Conservation (phyloP, 1,140 invertebrate species). For the Drosophila pseudoananassae region DNA sequence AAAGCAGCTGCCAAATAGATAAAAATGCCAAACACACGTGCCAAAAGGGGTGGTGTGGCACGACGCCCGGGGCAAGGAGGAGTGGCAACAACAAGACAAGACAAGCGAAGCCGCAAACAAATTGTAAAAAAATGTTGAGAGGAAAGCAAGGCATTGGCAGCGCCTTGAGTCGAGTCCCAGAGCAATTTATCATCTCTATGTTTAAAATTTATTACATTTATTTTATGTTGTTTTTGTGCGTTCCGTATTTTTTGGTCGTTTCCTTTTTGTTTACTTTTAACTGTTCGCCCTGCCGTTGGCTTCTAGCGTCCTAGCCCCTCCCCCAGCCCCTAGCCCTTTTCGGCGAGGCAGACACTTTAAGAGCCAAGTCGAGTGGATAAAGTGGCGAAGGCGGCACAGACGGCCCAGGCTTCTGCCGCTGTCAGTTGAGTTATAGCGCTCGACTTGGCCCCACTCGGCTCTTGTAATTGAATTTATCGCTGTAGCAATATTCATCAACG, state of each 20-base stretch:
- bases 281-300: constrained; percentile 23
- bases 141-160: constrained; percentile 53
- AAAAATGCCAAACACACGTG: constrained; percentile 64
- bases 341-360: constrained; percentile 57
- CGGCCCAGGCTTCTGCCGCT: constrained; percentile 31
- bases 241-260: constrained; percentile 34
- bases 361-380: constrained; percentile 58
- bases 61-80: neutral
- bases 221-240: constrained; percentile 69
- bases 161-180: constrained; percentile 70
- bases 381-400: constrained; percentile 45
- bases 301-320: constrained; percentile 22
- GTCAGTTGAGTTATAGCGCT: constrained; percentile 66
- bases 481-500: constrained; percentile 75
- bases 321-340: constrained; percentile 16
- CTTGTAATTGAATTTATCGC: constrained; percentile 78
- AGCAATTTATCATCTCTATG: constrained; percentile 83
- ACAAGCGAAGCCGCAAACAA: constrained; percentile 74
- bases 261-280: constrained; percentile 47
- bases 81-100: constrained; percentile 14
- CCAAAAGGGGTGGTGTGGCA: constrained; percentile 1
- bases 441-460: constrained; percentile 44
- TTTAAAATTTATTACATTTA: constrained; percentile 83
- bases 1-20: constrained; percentile 73
- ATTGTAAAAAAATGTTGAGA: constrained; percentile 73